Percentiles rank a stretch among this genome's conserved stretches.
These are phyloP conservation scores for Anaspis maculata DNA, from an alignment of 2,888 invertebrate species.

Conservation along the genomic window DNA sequence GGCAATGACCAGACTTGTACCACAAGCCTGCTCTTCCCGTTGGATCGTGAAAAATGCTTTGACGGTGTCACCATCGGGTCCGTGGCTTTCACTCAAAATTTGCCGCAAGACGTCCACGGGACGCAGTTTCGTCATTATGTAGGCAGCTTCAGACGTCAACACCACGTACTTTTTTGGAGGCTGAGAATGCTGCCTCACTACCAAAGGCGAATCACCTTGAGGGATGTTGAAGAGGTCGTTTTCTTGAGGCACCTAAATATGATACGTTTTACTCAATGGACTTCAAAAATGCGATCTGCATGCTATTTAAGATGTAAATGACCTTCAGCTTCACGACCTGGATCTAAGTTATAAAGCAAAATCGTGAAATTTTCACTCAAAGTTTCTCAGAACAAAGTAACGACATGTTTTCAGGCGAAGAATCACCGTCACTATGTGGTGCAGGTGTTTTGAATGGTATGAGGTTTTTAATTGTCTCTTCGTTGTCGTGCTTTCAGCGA, in stretches of 20 bases:
- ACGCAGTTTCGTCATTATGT: conserved; percentile 72
- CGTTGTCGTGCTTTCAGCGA: too few relatives aligned
- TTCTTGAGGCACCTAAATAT: conserved; percentile 24
- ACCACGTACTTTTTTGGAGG: conserved; percentile 72
- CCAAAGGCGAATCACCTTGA: conserved; percentile 52
- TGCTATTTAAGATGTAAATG: too few relatives aligned
- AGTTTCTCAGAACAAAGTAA: too few relatives aligned
- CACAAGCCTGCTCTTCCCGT: conserved; percentile 81
- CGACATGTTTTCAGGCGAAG: too few relatives aligned
- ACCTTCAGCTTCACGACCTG: too few relatives aligned
- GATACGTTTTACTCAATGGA: too few relatives aligned
- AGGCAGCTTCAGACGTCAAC: conserved; percentile 81
- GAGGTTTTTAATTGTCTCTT: too few relatives aligned
- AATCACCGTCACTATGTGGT: too few relatives aligned
- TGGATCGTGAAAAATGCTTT: conserved; percentile 80
- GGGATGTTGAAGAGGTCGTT: conserved; percentile 3
- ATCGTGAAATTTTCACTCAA: too few relatives aligned
- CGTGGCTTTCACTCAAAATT: conserved; percentile 71
- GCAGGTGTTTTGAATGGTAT: too few relatives aligned
- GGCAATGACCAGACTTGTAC: conserved; percentile 77
- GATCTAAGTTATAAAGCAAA: too few relatives aligned
- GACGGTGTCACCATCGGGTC: conserved; percentile 78
- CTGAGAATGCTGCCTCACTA: conserved; percentile 65
- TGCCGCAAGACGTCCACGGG: conserved; percentile 83
- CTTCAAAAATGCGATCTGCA: too few relatives aligned